These are phyloP conservation scores for Drosophila falleni DNA, from an alignment of 2,888 invertebrate genomes.

Conservation along the genomic window DNA sequence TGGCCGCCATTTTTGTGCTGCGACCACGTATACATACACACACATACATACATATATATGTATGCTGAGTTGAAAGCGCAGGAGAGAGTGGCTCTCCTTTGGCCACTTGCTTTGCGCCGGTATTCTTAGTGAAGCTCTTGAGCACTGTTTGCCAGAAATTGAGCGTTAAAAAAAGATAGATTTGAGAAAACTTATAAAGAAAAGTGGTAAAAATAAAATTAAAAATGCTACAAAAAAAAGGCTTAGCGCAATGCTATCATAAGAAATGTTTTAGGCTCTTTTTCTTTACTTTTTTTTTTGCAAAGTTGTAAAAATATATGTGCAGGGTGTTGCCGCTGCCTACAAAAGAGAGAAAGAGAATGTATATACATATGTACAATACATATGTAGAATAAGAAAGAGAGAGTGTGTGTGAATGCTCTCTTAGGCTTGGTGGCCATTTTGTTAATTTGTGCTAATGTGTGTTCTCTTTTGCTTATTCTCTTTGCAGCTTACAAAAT, in stretches of 20 bases:
- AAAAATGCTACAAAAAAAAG: too few species aligned
- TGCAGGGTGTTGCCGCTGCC: constrained; percentile 50
- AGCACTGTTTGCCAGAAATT: neutral
- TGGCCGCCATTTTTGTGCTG: constrained; percentile 60
- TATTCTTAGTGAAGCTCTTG: constrained; percentile 29
- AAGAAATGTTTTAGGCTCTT: too few species aligned
- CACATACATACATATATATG: neutral
- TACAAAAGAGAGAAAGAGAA: constrained; percentile 2
- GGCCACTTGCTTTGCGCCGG: constrained; percentile 57
- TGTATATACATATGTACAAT: neutral
- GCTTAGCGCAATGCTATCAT: too few species aligned
- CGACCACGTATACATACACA: constrained; percentile 44
- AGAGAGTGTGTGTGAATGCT: neutral
- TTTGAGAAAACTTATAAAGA: too few species aligned
- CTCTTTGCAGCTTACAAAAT: constrained; percentile 87
- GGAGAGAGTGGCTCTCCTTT: constrained; percentile 30
- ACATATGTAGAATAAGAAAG: constrained; percentile 3
- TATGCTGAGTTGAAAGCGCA: too few species aligned
- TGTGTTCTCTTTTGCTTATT: constrained; percentile 21
- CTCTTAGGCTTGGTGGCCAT: constrained; percentile 32
- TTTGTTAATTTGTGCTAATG: constrained; percentile 40
- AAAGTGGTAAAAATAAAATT: too few species aligned
- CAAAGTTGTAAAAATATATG: constrained; percentile 38
- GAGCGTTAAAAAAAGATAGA: too few species aligned
- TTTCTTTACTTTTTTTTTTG: constrained; percentile 11